phyloP scores from a whole-genome alignment of 2,113 vertebrate species.

The Sinocyclocheilus anophthalmus region DNA sequence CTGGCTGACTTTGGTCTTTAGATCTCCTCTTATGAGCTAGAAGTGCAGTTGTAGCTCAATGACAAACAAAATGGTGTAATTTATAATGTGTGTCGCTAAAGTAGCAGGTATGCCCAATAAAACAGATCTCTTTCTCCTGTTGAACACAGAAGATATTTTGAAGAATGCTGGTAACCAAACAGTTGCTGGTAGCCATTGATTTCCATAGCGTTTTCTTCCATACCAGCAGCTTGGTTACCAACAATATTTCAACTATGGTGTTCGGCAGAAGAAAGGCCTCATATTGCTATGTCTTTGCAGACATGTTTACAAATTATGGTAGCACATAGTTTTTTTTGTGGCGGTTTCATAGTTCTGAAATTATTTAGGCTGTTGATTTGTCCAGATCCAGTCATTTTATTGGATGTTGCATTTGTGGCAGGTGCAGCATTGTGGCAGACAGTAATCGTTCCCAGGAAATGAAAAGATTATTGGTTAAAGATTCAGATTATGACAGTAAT shows the following conservation, averaged over 20 bases:
- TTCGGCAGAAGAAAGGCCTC: background rate
- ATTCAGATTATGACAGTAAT: background rate
- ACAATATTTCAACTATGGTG: background rate
- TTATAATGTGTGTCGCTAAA: conserved; percentile 32
- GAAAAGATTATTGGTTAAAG: conserved; percentile 38
- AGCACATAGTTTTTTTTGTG: background rate
- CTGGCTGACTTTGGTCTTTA: background rate
- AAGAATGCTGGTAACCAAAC: background rate
- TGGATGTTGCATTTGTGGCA: conserved; percentile 25
- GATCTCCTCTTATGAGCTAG: conserved; percentile 25
- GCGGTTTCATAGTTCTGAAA: background rate
- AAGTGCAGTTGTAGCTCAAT: conserved; percentile 39
- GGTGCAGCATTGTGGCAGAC: conserved; percentile 41
- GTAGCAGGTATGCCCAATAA: background rate
- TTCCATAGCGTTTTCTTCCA: background rate
- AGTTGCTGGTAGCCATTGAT: background rate
- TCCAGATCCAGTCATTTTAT: background rate
- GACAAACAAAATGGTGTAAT: conserved; percentile 26
- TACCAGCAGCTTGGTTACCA: background rate
- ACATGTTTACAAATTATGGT: background rate
- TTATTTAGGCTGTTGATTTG: background rate
- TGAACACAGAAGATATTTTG: background rate
- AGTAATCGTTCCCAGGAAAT: conserved; percentile 42
- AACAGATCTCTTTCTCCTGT: background rate
- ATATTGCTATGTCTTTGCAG: background rate